phyloP scores from a whole-genome alignment of 1,140 invertebrate genomes.

The Meloidogyne hapla region DNA sequence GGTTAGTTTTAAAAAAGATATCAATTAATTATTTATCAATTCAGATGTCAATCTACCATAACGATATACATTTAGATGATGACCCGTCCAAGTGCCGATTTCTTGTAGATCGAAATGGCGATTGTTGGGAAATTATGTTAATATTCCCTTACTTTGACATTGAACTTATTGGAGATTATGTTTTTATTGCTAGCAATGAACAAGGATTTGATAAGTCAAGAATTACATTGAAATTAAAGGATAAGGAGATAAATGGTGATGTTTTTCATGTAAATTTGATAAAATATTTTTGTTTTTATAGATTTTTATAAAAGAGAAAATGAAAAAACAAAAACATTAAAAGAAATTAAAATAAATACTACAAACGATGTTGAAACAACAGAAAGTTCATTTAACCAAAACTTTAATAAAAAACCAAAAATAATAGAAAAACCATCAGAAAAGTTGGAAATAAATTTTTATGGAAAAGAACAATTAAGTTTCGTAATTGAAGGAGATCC shows the following conservation, averaged over 20 bases:
- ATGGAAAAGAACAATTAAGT: not conserved
- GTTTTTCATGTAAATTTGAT: no score
- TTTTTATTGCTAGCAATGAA: slow-evolving; percentile 29
- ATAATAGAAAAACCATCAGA: not conserved
- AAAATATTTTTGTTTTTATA: not conserved
- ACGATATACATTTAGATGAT: slow-evolving; percentile 19
- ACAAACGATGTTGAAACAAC: not conserved
- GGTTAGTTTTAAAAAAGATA: slow-evolving; percentile 1
- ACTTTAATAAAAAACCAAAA: not conserved
- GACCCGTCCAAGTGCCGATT: slow-evolving; percentile 15
- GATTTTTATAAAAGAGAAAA: not conserved
- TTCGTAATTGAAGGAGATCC: slow-evolving; percentile 18
- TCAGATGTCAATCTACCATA: slow-evolving; percentile 34
- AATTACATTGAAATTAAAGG: not conserved
- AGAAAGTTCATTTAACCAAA: not conserved
- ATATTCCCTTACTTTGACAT: slow-evolving; percentile 3
- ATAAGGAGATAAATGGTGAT: no score
- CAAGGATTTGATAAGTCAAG: slow-evolving; percentile 22
- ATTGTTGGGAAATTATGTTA: slow-evolving; percentile 21
- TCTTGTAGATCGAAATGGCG: slow-evolving; percentile 19
- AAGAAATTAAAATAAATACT: not conserved
- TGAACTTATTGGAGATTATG: slow-evolving; percentile 13
- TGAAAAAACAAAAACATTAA: not conserved
- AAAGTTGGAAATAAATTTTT: not conserved
- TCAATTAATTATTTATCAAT: not conserved